phyloP scores from a whole-genome alignment of 1,140 invertebrate genomes.

The Heliconius himera region DNA sequence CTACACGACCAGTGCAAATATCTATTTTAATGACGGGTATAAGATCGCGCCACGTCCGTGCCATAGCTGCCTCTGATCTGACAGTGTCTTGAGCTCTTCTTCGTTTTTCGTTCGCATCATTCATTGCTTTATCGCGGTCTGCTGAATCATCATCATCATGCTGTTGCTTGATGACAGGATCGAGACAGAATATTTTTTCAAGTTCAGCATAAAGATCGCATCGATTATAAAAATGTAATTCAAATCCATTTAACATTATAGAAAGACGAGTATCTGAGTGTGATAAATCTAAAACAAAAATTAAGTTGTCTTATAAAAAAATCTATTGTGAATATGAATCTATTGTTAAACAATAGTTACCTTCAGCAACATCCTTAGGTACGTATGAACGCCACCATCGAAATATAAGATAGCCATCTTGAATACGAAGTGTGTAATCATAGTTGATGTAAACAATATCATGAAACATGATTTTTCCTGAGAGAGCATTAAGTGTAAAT shows the following conservation, averaged over 20 bases:
- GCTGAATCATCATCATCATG: slow-evolving; percentile 75
- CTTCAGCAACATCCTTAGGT: slow-evolving; percentile 96
- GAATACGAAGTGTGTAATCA: slow-evolving; percentile 95
- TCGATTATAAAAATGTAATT: slow-evolving; percentile 97
- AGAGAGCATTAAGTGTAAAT: slow-evolving; percentile 95
- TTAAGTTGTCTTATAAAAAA: neutral
- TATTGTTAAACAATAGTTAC: slow-evolving; percentile 73
- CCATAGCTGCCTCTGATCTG: slow-evolving; percentile 88
- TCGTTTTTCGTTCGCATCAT: slow-evolving; percentile 83
- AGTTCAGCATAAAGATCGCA: slow-evolving; percentile 93
- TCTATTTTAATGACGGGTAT: slow-evolving; percentile 98
- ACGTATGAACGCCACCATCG: slow-evolving; percentile 98
- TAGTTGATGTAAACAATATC: slow-evolving; percentile 97
- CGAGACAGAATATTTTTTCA: slow-evolving; percentile 94
- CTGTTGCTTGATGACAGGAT: slow-evolving; percentile 87
- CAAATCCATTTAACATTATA: slow-evolving; percentile 97
- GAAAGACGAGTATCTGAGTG: slow-evolving; percentile 97
- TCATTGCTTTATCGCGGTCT: slow-evolving; percentile 83
- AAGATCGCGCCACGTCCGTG: slow-evolving; percentile 96
- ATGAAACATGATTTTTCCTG: slow-evolving; percentile 99
- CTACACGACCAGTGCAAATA: slow-evolving; percentile 93
- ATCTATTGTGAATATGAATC: no score
- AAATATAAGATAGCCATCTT: slow-evolving; percentile 99
- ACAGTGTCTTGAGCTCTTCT: slow-evolving; percentile 84
- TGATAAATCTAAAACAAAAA: slow-evolving; percentile 90